Conservation (phyloP, 2,113 vertebrate genomes). For the Xenopus borealis region DNA sequence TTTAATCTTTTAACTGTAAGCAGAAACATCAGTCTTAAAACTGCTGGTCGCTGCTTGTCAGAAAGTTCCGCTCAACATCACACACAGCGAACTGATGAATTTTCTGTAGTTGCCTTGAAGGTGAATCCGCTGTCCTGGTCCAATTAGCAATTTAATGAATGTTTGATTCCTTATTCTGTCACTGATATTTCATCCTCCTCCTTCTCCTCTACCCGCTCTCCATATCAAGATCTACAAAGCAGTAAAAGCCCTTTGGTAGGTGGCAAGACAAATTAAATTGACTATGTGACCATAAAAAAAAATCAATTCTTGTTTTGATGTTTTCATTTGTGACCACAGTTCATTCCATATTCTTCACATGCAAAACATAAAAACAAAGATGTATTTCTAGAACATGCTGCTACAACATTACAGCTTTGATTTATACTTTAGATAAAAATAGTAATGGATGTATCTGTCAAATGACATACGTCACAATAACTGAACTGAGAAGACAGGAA, state of each 20-base stretch:
- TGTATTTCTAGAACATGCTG: slow-evolving; percentile 22
- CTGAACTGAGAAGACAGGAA: neutral
- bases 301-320: slow-evolving; percentile 64
- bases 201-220: neutral
- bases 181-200: slow-evolving; percentile 25
- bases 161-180: slow-evolving; percentile 45
- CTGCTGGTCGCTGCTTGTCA: slow-evolving; percentile 38
- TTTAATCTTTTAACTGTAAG: slow-evolving; percentile 49
- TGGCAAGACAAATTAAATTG: slow-evolving; percentile 59
- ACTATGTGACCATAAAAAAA: slow-evolving; percentile 52
- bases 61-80: slow-evolving; percentile 48
- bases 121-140: slow-evolving; percentile 46
- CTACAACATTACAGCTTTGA: slow-evolving; percentile 2
- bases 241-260: slow-evolving; percentile 45
- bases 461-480: neutral
- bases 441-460: neutral
- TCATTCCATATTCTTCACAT: slow-evolving; percentile 50
- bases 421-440: neutral
- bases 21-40: slow-evolving; percentile 53
- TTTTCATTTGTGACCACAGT: slow-evolving; percentile 63
- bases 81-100: slow-evolving; percentile 49
- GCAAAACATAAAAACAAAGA: slow-evolving; percentile 29
- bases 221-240: slow-evolving; percentile 44
- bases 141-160: slow-evolving; percentile 55
- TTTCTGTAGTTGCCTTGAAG: slow-evolving; percentile 45